Evolutionary conservation across 2,888 invertebrate species (phyloP), one percentile per base, ranked within the genome.

Genomic region (Temnothorax ravouxi): DNA sequence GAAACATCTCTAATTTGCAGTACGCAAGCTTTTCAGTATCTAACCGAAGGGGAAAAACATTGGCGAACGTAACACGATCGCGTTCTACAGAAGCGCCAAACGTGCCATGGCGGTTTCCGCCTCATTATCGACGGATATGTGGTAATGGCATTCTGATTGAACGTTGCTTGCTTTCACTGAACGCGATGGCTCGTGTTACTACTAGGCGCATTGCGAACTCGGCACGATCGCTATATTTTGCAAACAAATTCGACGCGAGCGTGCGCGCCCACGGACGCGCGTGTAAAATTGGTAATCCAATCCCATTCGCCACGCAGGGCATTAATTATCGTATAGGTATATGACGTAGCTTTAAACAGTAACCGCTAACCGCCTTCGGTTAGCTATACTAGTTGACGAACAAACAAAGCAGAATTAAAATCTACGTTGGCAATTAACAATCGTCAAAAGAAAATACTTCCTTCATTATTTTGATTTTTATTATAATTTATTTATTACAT

Each of bases 221-320:
- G 64, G 67, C 80, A 59, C 41, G 61, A 38, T 74, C 67, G 74
- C 62, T 66, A 52, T 87, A 84, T 87, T 85, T 88, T 86, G 54
- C 75, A 87, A 88, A 88, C 84, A 84, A 86, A 71, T 82, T 80
- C 76, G 72, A 82, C 84, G 62, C 86, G 84, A 74, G 87, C 75
- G 64, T 41, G 67, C 62, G 41, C 47, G 41, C 47, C 56, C 44
- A 50, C 64, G 52, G 34, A 29, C 50, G 61, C 82, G 71, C 56
- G 34, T 83, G 67, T 72, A 76, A 85, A 85, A 87, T 83, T 64
- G 38, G 85, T 85, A 85, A 85, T 85, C 41, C 61, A 80, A 85
- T 69, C 66, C 59, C 41, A 29, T 52, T 77, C 41, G 83, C 71
- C 52, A 44, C 62, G 76, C 77, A 47, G 21, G 29, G 72, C 21